Conservation (phyloP, 2,113 vertebrate genomes). For the Struthidea cinerea region DNA sequence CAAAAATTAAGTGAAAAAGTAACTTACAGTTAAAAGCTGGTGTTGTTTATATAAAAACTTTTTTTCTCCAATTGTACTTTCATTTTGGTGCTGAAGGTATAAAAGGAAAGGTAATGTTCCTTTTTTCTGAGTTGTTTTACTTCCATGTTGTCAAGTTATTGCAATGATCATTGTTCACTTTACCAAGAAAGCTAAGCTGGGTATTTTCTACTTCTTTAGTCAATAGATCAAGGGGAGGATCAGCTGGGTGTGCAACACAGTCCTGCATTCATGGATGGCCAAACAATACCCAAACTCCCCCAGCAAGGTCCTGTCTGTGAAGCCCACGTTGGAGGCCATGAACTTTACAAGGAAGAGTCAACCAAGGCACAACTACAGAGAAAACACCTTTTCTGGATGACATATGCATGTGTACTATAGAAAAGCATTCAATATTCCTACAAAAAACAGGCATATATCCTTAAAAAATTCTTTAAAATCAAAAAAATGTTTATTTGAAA, state of each 20-base stretch:
- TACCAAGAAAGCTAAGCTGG: background rate
- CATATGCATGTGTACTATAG: background rate
- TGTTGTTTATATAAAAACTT: background rate
- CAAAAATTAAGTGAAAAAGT: background rate
- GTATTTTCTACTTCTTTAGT: background rate
- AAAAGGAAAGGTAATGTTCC: background rate
- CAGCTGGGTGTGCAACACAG: background rate
- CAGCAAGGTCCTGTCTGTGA: background rate
- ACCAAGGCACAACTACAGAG: background rate
- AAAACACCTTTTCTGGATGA: background rate
- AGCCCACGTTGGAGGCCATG: background rate
- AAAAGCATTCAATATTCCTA: background rate
- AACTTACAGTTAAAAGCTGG: background rate
- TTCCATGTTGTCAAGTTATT: background rate
- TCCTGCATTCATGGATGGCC: background rate
- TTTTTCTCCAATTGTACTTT: background rate
- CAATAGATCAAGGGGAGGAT: background rate
- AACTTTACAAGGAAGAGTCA: background rate
- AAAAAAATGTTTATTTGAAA: background rate
- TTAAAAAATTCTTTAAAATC: background rate
- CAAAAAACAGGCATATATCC: background rate
- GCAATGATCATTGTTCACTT: background rate
- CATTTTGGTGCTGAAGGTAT: background rate
- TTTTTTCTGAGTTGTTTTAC: background rate
- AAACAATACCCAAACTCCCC: background rate